Conservation (phyloP, 2,888 invertebrate genomes). For the Eremobia ochroleuca region DNA sequence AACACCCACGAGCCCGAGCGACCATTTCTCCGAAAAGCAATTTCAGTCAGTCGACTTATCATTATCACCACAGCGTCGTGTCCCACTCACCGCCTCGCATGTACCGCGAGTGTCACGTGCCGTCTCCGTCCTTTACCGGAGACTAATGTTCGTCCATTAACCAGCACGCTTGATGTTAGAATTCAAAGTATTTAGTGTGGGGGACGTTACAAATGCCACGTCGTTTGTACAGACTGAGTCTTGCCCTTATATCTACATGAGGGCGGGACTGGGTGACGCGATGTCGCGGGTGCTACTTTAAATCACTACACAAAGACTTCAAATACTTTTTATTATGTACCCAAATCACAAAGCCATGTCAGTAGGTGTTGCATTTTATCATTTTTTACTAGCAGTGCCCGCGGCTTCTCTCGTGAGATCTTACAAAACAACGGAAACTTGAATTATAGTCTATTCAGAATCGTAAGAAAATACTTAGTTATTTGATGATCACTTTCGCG, state of each 20-base stretch:
- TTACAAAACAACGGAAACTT: neutral
- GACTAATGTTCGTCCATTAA: slow-evolving; percentile 56
- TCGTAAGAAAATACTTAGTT: neutral
- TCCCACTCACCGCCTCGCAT: neutral
- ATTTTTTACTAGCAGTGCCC: neutral
- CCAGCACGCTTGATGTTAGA: slow-evolving; percentile 55
- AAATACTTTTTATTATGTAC: no score
- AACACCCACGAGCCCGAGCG: neutral
- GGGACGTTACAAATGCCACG: slow-evolving; percentile 62
- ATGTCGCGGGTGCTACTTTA: slow-evolving; percentile 3
- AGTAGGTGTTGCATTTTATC: neutral
- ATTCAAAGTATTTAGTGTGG: slow-evolving; percentile 63
- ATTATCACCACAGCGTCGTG: neutral
- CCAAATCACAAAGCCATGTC: neutral
- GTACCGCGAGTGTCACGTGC: slow-evolving; percentile 7
- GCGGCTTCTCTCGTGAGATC: neutral
- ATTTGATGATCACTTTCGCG: neutral
- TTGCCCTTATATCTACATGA: slow-evolving; percentile 62
- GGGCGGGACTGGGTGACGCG: slow-evolving; percentile 2
- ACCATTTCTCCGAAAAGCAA: slow-evolving; percentile 14
- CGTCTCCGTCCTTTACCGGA: slow-evolving; percentile 27
- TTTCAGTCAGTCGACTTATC: slow-evolving; percentile 11
- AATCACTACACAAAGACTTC: neutral
- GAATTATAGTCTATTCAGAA: neutral
- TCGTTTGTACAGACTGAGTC: slow-evolving; percentile 67